Base-by-base conservation (phyloP, 2,888 invertebrate species). In the Drosophila conformis region DNA sequence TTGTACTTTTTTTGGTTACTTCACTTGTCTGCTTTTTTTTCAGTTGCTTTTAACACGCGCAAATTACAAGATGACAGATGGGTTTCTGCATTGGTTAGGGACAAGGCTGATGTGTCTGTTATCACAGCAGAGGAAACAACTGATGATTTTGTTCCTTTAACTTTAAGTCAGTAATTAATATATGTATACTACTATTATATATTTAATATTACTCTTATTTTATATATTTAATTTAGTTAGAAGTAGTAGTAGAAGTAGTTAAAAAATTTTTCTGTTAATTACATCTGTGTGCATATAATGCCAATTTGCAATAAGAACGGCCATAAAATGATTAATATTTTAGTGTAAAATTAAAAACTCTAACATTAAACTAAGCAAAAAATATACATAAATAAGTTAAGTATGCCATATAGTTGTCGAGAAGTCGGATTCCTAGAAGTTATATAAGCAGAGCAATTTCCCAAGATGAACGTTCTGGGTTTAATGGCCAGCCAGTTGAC, bases 1-100 rank as follows among this genome's bases (percentile, higher is more conserved):
- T 57, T 60, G 42, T 46, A 53, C 29, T 18, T 51, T 62, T 74
- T 42, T 61, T 27, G n/a, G 29, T 29, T 54, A 31, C 64, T 57
- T 7, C 42, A 35, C 29, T 48, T 25, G 54, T 10, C 61, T 18
- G 10, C 29, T 59, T 33, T 68, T 73, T 66, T 53, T 56, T 13
- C 42, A 53, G 36, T 46, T 59, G 42, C 53, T 53, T 71, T 49
- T 72, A 69, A 48, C 68, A 52, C 54, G 46, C 53, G 54, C 69
- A 49, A 73, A 72, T 79, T 66, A 67, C 49, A 68, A 72, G 69
- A 73, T 73, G 59, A 74, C 57, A 66, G 67, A 78, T 76, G 71
- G 57, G 57, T 68, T 72, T 69, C 53, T 52, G 65, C 61, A 61
- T 33, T 51, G 40, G 42, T 52, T 40, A 35, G 48, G 53, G 49